Base-by-base conservation (phyloP, 2,113 vertebrate species). In the Melanerpes formicivorus region DNA sequence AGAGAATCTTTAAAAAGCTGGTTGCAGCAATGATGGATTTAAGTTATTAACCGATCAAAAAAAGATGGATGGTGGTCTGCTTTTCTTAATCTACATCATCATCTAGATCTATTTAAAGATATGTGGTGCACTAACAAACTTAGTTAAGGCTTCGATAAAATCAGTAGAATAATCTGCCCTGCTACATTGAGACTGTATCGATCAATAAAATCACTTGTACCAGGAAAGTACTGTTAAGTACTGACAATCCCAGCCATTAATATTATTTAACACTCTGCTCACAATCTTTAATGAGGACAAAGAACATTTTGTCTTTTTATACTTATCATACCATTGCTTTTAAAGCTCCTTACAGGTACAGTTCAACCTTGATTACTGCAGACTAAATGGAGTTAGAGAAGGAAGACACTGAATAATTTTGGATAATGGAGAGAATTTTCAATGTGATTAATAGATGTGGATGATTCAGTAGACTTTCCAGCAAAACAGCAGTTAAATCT, bases 21-120 rank as follows among this genome's bases (percentile, higher is more conserved):
- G 97, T 97, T 37, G 26, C 97, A 98, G 98, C 98, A 98, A 98
- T 99, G 99, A 99, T 99, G 99, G 99, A 99, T 99, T 99, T 98
- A 98, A 99, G 99, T 99, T 99, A 99, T 99, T 99, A 99, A 99
- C 98, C 85, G 98, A 99, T 99, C 99, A 99, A 98, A 99, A 98
- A 96, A 98, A 99, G 99, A 99, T 99, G 99, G 99, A 99, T 99
- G 99, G 98, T 80, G 95, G 97, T 89, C 98, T 98, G 98, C 98
- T 98, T 96, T 97, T 97, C 98, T 98, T 98, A 99, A 99, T 99
- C 99, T 99, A 99, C 98, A 98, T 99, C 99, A 99, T 99, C 99
- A 99, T 99, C 98, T 98, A 99, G 99, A 99, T 99, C 98, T 98
- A 99, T 98, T 99, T 99, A 99, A 98, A 99, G 99, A 99, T 99